Evolutionary conservation across 2,797 vertebrate genomes (phyloP), one percentile per base, ranked within the genome.

Genomic region (Halcyon chelicuti): DNA sequence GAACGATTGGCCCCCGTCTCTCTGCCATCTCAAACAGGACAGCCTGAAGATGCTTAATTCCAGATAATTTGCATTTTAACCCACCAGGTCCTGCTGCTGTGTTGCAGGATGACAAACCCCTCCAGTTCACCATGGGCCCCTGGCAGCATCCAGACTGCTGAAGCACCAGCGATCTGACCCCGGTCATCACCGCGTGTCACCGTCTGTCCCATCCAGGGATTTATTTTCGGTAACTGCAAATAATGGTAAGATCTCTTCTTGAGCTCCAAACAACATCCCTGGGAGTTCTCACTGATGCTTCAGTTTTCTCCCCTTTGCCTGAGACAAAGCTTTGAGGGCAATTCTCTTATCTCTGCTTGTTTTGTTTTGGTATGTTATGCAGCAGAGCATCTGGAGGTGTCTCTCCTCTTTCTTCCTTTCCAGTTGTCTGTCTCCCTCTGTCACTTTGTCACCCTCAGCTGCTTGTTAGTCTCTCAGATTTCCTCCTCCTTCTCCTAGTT

Each of bases 301-400:
- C 86, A 86, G 82, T 94, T 96, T 95, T 90, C 62, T 90, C 70
- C 63, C 83, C 57, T 85, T 90, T 54, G 68, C 28, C 47, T 47
- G 78, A 90, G 57, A 86, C 28, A 52, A 82, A 76, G 52, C 61
- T 96, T 85, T 70, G 88, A 96, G 93, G 76, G 81, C 54, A 96
- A 86, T 96, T 93, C 87, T 93, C 94, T 96, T 93, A 90, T 96
- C 94, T 96, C 81, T 89, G 44, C 70, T 92, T 90, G 71, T 52
- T 93, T 94, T 94, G 83, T 82, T 88, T 95, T 83, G 75, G 65
- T 92, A 76, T 94, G 78, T 80, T 88, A 94, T 28, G 66, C 42
- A 67, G 83, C 76, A 94, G 63, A 37, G 51, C 65, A 39, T 93
- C 90, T 96, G 1, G 5, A 89, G 46, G 44, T 78, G 86, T 85